Evolutionary conservation across 1,140 invertebrate genomes (phyloP).

Genomic region (Pararge aegeria): DNA sequence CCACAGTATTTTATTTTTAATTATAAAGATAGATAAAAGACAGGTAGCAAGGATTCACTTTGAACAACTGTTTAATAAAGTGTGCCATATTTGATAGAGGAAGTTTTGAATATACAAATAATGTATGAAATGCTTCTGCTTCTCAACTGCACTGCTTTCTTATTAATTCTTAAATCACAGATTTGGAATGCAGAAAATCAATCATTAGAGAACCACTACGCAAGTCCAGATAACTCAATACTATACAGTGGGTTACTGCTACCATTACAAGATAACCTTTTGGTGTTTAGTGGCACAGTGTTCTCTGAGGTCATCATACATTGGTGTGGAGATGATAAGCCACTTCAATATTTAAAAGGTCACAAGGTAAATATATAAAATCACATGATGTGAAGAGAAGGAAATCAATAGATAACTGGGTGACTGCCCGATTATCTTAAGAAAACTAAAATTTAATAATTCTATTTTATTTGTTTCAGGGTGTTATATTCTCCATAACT

Average conservation of each 20-base stretch:
- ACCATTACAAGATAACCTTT: constrained; percentile 40
- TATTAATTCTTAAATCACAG: constrained; percentile 37
- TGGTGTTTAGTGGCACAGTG: constrained; percentile 65
- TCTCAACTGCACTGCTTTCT: too few species aligned
- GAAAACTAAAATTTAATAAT: too few species aligned
- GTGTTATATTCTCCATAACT: constrained; percentile 70
- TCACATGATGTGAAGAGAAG: too few species aligned
- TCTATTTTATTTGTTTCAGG: constrained; percentile 45
- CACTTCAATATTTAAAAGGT: constrained; percentile 52
- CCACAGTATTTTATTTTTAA: too few species aligned
- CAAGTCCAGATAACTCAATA: constrained; percentile 59
- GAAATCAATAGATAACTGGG: too few species aligned
- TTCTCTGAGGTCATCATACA: constrained; percentile 64
- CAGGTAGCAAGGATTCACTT: too few species aligned
- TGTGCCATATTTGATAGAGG: too few species aligned
- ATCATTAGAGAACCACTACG: constrained; percentile 25
- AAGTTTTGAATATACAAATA: too few species aligned
- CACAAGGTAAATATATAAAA: constrained; percentile 68
- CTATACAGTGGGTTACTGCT: constrained; percentile 63
- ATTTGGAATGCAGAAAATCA: constrained; percentile 42
- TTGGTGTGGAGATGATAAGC: constrained; percentile 32
- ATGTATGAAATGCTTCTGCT: too few species aligned
- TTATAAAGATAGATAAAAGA: too few species aligned
- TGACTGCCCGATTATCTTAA: too few species aligned
- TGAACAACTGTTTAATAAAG: constrained; percentile 1